Evolutionary conservation across 2,888 invertebrate genomes (phyloP).

Genomic region (Andrena camellia): DNA sequence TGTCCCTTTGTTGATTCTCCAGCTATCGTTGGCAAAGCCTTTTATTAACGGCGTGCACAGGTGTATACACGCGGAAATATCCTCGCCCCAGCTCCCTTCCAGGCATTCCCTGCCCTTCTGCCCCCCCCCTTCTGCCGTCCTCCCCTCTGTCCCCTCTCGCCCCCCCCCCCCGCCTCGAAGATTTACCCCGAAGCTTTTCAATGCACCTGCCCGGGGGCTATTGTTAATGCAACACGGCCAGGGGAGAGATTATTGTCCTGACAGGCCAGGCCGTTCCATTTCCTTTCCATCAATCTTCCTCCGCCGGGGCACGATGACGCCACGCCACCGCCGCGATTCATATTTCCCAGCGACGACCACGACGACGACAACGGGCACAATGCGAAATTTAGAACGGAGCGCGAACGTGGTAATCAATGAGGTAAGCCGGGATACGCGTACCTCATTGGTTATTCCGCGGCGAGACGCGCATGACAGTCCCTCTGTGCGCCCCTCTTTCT

Average conservation of each 20-base stretch:
- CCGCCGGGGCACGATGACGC: slow-evolving; percentile 17
- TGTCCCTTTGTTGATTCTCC: slow-evolving; percentile 15
- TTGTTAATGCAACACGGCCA: slow-evolving; percentile 36
- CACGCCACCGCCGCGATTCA: slow-evolving; percentile 46
- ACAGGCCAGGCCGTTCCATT: slow-evolving; percentile 55
- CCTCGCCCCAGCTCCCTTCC: not conserved
- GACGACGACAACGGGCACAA: slow-evolving; percentile 45
- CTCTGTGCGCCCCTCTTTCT: slow-evolving; percentile 4
- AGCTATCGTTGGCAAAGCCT: not conserved
- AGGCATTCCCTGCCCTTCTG: not conserved
- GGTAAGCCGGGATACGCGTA: slow-evolving; percentile 61
- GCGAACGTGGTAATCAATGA: slow-evolving; percentile 70
- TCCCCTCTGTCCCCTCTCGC: not conserved
- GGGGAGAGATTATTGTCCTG: slow-evolving; percentile 59
- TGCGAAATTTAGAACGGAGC: slow-evolving; percentile 68
- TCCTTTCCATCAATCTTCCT: slow-evolving; percentile 64
- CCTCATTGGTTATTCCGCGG: slow-evolving; percentile 65
- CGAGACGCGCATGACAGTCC: slow-evolving; percentile 65
- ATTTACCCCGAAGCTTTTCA: slow-evolving; percentile 48
- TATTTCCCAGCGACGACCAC: slow-evolving; percentile 50
- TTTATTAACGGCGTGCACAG: slow-evolving; percentile 32
- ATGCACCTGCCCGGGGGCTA: slow-evolving; percentile 53
- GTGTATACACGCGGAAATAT: not conserved
- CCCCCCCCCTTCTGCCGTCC: not conserved
- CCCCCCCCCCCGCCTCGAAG: slow-evolving; percentile 3